Evolutionary conservation across 2,797 vertebrate species (phyloP).

Genomic region (Helicolenus hilgendorfi): DNA sequence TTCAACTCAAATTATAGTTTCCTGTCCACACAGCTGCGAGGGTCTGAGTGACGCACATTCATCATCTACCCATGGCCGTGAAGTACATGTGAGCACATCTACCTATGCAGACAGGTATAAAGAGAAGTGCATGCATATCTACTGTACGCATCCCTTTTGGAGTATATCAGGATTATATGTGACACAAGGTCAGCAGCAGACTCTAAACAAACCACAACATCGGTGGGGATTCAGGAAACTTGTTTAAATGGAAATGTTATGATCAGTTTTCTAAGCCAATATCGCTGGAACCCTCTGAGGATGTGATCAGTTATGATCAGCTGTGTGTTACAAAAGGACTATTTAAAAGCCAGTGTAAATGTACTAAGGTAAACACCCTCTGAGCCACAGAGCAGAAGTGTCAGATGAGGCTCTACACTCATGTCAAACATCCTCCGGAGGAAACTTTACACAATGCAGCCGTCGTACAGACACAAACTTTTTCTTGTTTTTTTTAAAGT

Average conservation of each 20-base stretch:
- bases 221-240: background rate
- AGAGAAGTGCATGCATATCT: background rate
- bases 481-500: slow-evolving; percentile 43
- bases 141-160: background rate
- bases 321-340: too few relatives aligned
- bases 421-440: slow-evolving; percentile 21
- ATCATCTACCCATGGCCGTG: too few relatives aligned
- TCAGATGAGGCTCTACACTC: background rate
- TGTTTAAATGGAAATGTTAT: background rate
- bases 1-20: background rate
- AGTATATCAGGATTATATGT: background rate
- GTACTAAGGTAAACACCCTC: background rate
- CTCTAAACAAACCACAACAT: background rate
- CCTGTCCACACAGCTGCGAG: background rate
- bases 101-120: background rate
- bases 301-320: background rate
- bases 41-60: background rate
- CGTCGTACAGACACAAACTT: slow-evolving; percentile 64
- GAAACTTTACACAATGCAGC: slow-evolving; percentile 44
- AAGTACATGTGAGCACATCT: background rate
- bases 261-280: background rate
- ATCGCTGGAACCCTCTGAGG: background rate
- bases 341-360: background rate
- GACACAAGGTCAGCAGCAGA: background rate
- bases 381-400: background rate